A percentile compares a stretch with the other conserved stretches of the same genome.
These are phyloP conservation scores for Drosophila hydei DNA, from an alignment of 1,140 invertebrate species.

Conservation along the genomic window DNA sequence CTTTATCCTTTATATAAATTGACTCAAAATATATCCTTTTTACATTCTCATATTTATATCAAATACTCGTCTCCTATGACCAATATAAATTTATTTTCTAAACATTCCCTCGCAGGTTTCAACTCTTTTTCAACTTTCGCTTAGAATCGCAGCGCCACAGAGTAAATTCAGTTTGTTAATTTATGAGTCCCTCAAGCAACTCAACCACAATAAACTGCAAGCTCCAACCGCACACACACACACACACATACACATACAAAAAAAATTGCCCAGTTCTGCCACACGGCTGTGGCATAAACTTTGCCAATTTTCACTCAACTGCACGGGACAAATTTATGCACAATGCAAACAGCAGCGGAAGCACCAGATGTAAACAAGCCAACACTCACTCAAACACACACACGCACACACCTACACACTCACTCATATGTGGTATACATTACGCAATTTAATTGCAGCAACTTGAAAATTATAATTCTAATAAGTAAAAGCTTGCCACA, in stretches of 20 bases:
- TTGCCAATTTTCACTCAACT: slow-evolving; percentile 75
- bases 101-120: background rate
- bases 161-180: slow-evolving; percentile 25
- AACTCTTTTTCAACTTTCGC: background rate
- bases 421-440: slow-evolving; percentile 15
- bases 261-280: slow-evolving; percentile 11
- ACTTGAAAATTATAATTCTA: slow-evolving; percentile 51
- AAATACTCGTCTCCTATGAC: background rate
- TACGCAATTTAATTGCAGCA: slow-evolving; percentile 54
- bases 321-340: slow-evolving; percentile 70
- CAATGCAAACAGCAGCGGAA: slow-evolving; percentile 51
- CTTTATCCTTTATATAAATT: too few species aligned
- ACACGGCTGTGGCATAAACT: slow-evolving; percentile 53
- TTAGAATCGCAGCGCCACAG: background rate
- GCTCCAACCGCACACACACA: slow-evolving; percentile 38
- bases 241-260: slow-evolving; percentile 18
- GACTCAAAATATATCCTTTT: too few species aligned
- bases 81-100: too few species aligned
- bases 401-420: slow-evolving; percentile 9
- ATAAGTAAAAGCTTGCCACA: slow-evolving; percentile 40
- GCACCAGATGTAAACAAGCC: slow-evolving; percentile 13
- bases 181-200: slow-evolving; percentile 28
- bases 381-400: slow-evolving; percentile 26
- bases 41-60: too few species aligned
- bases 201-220: slow-evolving; percentile 62